Percentiles rank a stretch among this genome's conserved stretches.
phyloP scores from a whole-genome alignment of 2,888 invertebrate genomes.

The Abscondita cerata region DNA sequence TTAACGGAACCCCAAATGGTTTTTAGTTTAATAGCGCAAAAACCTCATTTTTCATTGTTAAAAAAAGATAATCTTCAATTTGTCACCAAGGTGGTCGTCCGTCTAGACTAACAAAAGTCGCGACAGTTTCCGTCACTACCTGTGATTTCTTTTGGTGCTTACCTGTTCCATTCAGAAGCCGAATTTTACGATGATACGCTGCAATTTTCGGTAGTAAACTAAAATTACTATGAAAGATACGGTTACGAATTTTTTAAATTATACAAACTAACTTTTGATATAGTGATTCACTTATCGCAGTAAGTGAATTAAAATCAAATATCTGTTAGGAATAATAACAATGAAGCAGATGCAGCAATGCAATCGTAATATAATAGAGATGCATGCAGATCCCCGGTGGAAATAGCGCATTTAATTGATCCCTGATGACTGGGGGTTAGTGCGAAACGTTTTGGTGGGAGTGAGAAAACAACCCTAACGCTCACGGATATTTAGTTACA shows the following conservation, averaged over 20 bases:
- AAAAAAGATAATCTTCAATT: conserved; percentile 25
- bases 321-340: conserved; percentile 33
- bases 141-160: conserved; percentile 18
- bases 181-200: conserved; percentile 19
- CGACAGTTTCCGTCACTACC: conserved; percentile 34
- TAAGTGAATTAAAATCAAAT: conserved; percentile 37
- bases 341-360: conserved; percentile 39
- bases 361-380: conserved; percentile 38
- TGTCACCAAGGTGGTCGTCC: conserved; percentile 30
- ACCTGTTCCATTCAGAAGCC: conserved; percentile 20
- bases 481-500: conserved; percentile 56
- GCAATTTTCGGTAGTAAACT: conserved; percentile 29
- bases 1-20: too few relatives aligned
- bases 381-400: conserved; percentile 35
- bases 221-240: conserved; percentile 18
- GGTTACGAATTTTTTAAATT: conserved; percentile 12
- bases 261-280: neutral
- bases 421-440: conserved; percentile 56
- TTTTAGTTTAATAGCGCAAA: conserved; percentile 12
- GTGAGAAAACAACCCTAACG: conserved; percentile 40
- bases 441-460: conserved; percentile 51
- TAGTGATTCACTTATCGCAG: conserved; percentile 18
- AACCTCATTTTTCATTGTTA: conserved; percentile 20
- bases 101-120: conserved; percentile 28
- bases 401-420: conserved; percentile 52